phyloP scores from a whole-genome alignment of 1,140 invertebrate species.

The Lamellibrachia luymesi region DNA sequence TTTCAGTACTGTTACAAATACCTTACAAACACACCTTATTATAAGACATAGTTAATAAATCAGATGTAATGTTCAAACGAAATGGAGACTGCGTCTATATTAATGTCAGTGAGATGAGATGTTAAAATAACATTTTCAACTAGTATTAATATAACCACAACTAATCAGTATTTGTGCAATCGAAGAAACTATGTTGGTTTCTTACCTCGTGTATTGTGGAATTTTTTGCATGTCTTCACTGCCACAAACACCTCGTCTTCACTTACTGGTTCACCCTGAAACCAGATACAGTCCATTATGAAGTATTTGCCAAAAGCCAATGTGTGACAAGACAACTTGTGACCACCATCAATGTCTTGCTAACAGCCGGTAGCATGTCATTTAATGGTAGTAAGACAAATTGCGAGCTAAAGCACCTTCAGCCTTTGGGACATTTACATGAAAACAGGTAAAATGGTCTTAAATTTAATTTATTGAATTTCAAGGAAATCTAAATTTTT shows the following conservation, averaged over 20 bases:
- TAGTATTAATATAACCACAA: too few species aligned
- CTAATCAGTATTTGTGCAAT: not conserved
- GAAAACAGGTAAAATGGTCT: too few species aligned
- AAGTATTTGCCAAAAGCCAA: not conserved
- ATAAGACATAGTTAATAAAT: constrained; percentile 6
- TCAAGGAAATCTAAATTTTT: too few species aligned
- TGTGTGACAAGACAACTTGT: not conserved
- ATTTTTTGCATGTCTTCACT: constrained; percentile 83
- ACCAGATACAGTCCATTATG: not conserved
- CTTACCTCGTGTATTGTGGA: constrained; percentile 67
- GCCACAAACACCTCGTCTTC: constrained; percentile 73
- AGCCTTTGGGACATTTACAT: too few species aligned
- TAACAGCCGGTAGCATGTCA: too few species aligned
- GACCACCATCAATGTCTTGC: not conserved
- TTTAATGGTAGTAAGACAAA: too few species aligned
- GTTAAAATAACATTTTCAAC: not conserved
- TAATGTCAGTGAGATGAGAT: not conserved
- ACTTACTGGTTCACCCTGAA: constrained; percentile 62
- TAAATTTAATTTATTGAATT: too few species aligned
- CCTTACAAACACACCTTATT: not conserved
- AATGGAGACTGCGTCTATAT: not conserved
- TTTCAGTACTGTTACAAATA: not conserved
- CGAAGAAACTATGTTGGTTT: not conserved
- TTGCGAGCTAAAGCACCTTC: too few species aligned
- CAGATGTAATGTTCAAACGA: not conserved